These are phyloP conservation scores for Mystacides longicornis DNA, from an alignment of 2,888 invertebrate species.

Conservation along the genomic window DNA sequence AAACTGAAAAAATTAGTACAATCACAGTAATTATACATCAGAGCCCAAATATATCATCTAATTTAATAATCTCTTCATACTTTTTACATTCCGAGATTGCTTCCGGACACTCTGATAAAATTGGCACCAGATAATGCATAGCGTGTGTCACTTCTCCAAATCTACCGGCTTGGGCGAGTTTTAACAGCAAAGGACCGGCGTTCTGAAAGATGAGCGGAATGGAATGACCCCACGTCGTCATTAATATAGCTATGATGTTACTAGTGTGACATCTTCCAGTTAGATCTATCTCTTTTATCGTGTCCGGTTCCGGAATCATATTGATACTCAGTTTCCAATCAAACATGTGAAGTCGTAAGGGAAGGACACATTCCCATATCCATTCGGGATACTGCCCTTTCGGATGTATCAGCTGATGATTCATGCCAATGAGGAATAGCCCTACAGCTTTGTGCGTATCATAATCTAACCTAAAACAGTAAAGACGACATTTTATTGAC, in stretches of 20 bases:
- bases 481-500: background rate
- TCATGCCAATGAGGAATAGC: constrained; percentile 17
- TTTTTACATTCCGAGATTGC: constrained; percentile 33
- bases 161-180: constrained; percentile 31
- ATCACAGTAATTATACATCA: background rate
- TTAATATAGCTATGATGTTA: constrained; percentile 30
- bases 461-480: constrained; percentile 33
- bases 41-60: background rate
- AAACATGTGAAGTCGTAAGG: constrained; percentile 35
- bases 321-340: constrained; percentile 31
- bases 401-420: constrained; percentile 11
- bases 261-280: constrained; percentile 24
- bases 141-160: constrained; percentile 37
- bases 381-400: constrained; percentile 31
- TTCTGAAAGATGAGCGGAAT: constrained; percentile 38
- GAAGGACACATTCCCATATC: constrained; percentile 35
- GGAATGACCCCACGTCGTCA: constrained; percentile 41
- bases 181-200: constrained; percentile 34
- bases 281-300: constrained; percentile 11
- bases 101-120: constrained; percentile 39
- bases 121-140: constrained; percentile 35
- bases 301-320: constrained; percentile 16
- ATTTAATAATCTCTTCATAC: constrained; percentile 15
- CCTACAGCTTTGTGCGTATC: constrained; percentile 28
- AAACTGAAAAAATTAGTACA: constrained; percentile 21